phyloP scores from a whole-genome alignment of 2,113 vertebrate species.

The Cephalopholis sonnerati region DNA sequence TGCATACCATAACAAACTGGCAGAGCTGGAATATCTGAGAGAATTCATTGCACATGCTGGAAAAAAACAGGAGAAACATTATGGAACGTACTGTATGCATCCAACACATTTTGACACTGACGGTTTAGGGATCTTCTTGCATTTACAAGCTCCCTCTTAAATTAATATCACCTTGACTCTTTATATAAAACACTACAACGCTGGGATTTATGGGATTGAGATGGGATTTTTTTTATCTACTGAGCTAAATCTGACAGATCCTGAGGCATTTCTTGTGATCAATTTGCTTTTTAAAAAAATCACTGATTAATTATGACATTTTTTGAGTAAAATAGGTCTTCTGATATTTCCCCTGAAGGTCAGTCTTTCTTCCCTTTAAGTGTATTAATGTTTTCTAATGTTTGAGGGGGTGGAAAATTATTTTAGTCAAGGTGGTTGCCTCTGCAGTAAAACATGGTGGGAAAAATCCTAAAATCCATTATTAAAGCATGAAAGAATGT shows the following conservation, averaged over 20 bases:
- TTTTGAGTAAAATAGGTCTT: not conserved
- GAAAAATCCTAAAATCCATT: not conserved
- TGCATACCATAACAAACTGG: constrained; percentile 98
- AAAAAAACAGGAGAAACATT: constrained; percentile 39
- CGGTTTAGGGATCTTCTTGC: not conserved
- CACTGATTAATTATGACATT: not conserved
- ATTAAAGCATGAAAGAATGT: not conserved
- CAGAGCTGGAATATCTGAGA: constrained; percentile 99
- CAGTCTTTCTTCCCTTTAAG: not conserved
- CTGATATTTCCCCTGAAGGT: not conserved
- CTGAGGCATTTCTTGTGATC: not conserved
- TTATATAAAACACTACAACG: not conserved
- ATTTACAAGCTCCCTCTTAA: not conserved
- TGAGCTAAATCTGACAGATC: not conserved
- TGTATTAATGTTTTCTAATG: not conserved
- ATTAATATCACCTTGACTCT: not conserved
- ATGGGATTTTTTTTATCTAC: not conserved
- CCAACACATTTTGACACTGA: not conserved
- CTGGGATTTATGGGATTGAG: not conserved
- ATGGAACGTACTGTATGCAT: not conserved
- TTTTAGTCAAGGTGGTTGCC: not conserved
- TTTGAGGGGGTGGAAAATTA: not conserved
- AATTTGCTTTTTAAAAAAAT: not conserved
- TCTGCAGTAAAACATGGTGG: not conserved
- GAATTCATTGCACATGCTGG: constrained; percentile 99